Conservation (phyloP, 2,113 vertebrate genomes). For the Scopus umbretta region DNA sequence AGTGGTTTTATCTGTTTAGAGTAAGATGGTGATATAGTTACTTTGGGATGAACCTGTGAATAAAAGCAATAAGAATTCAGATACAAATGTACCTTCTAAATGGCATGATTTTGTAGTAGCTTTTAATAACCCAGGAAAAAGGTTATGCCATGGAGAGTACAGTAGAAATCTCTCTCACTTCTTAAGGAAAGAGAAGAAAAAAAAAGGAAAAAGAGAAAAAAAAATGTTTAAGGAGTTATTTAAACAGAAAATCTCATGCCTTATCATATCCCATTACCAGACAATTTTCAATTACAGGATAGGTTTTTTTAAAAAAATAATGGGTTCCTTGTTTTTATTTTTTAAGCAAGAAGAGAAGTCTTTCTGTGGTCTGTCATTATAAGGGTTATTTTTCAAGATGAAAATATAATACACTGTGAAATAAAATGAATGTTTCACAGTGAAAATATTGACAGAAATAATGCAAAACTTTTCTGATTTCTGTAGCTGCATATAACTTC, state of each 20-base stretch:
- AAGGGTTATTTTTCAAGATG: background rate
- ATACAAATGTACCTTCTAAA: background rate
- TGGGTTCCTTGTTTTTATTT: too few relatives aligned
- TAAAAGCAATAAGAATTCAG: background rate
- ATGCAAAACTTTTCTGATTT: background rate
- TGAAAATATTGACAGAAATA: background rate
- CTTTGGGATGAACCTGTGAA: background rate
- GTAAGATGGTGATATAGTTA: background rate
- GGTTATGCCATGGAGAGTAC: background rate
- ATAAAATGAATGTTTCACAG: background rate
- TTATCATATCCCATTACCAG: background rate
- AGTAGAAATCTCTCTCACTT: background rate
- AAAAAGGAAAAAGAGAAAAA: background rate
- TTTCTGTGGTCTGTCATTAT: background rate
- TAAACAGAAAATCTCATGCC: background rate
- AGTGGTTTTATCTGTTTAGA: background rate
- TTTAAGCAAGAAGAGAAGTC: background rate
- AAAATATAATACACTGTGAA: background rate
- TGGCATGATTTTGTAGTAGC: background rate
- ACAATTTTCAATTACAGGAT: background rate
- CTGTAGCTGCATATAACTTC: background rate
- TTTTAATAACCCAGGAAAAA: background rate
- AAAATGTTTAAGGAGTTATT: background rate
- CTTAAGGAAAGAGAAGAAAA: background rate
- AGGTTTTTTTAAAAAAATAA: background rate